Evolutionary conservation across 2,888 invertebrate genomes (phyloP), one percentile per base, ranked within the genome.

Genomic region (Hydraecia micacea): DNA sequence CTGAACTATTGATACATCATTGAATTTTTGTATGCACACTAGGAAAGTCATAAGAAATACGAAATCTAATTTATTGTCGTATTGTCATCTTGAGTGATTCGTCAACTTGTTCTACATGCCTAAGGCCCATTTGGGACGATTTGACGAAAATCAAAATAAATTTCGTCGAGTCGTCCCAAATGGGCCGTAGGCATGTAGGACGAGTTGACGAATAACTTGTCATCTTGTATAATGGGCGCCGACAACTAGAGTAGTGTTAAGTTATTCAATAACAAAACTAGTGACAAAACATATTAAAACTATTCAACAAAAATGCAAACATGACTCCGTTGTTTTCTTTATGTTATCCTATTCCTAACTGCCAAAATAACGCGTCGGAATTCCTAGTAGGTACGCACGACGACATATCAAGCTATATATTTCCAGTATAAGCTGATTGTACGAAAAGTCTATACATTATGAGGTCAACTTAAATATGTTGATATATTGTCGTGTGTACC

Each of bases 291-390:
- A n/a, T 72, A 52, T 36, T 49, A 36, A 70, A 77, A 71, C 36
- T 8, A 46, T 63, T 63, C 1, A 62, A 62, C 36, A 7, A 28
- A 77, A 25, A 15, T 55, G 42, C 11, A 32, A 72, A 60, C 5
- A 58, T 9, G 1, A 81, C n/a, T 32, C 21, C 36, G 11, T 39
- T 67, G 52, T 81, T 81, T 81, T 42, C 25, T 75, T 79, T 52
- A 13, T 55, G 13, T 1, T 62, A 18, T 62, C 21, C n/a, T 36
- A 18, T 42, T n/a, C 68, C 68, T 21, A 28, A 13, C 28, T 32
- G 13, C 15, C 1, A 39, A 62, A 70, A 39, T 9, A 25, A 3
- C 4, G 18, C 25, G 4, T 68, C 3, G 13, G 3, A 21, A 46
- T 58, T 58, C 32, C n/a, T 36, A n/a, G 6, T 42, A 52, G 21